A percentile compares a stretch with the other conserved stretches of the same genome.
Conservation (phyloP, 2,113 vertebrate genomes). For the Carollia perspicillata region DNA sequence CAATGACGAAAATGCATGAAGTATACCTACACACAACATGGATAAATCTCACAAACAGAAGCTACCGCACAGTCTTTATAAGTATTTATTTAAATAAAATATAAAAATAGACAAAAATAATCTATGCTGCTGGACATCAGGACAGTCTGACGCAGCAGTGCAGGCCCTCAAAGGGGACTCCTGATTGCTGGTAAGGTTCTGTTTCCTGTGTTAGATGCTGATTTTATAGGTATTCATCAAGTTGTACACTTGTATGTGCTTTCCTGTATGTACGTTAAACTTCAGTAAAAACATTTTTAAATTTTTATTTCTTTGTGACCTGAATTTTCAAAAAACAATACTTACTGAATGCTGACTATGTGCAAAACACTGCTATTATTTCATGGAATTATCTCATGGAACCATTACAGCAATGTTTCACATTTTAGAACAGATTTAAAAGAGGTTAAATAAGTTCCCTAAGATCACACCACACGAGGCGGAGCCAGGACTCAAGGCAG, state of each 20-base stretch:
- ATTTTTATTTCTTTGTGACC: neutral
- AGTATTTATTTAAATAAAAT: neutral
- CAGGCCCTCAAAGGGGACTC: neutral
- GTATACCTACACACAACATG: neutral
- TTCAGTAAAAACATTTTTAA: neutral
- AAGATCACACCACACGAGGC: neutral
- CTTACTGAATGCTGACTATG: neutral
- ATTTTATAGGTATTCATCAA: neutral
- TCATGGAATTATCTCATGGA: neutral
- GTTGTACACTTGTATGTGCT: neutral
- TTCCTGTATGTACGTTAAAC: neutral
- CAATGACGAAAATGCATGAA: neutral
- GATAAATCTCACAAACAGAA: neutral
- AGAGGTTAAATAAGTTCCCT: neutral
- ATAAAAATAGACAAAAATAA: neutral
- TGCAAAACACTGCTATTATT: neutral
- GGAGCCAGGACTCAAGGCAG: neutral
- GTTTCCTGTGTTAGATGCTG: neutral
- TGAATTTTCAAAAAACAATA: slow-evolving; percentile 8
- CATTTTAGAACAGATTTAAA: neutral
- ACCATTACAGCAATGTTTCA: neutral
- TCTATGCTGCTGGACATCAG: neutral
- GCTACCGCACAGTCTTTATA: neutral
- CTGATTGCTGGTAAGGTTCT: neutral
- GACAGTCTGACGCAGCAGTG: neutral